Base-by-base conservation (phyloP, 1,140 invertebrate species). In the Tetragonula clypearis region DNA sequence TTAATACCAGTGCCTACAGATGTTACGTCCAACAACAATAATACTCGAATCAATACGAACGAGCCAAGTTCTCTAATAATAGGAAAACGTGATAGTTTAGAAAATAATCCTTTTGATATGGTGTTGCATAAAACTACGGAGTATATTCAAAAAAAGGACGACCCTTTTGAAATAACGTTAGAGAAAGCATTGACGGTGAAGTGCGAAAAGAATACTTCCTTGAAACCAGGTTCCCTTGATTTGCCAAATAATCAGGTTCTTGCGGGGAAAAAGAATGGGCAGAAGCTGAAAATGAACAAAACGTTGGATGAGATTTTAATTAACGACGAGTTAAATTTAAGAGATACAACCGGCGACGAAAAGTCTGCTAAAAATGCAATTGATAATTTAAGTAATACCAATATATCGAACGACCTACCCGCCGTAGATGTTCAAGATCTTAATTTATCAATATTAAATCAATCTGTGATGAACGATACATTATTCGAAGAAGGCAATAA, bases 51-150 rank as follows among this genome's bases (percentile, higher is more conserved):
- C 41, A 11, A 49, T 49, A 49, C 41, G 1, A 55, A 60, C 2
- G 14, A 66, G 17, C 1, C n/a, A 41, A 58, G 9, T 17, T 60
- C 75, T 53, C 60, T 76, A 11, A 66, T 65, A n/a, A 35, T 41
- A 35, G 85, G 65, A 62, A 88, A 86, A 82, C 86, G 88, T 15
- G 86, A 83, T n/a, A 93, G 87, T 60, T 58, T 91, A 2, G 92
- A 91, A 6, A 93, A 93, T 41, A 94, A 94, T 90, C 94, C 94
- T 12, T 94, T 94, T 82, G 94, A 94, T 78, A 84, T 78, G 73
- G 91, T 90, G 1, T 68, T 93, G 12, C 79, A 92, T 49, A 90
- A 93, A 79, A 91, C 89, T 14, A 87, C 83, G 9, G 92, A 94
- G 23, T 94, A 93, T 14, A 85, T 90, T 12, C 87, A 85, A 17